A percentile compares a stretch with the other conserved stretches of the same genome.
phyloP scores from a whole-genome alignment of 1,140 invertebrate genomes.

The Parasteatoda tepidariorum region DNA sequence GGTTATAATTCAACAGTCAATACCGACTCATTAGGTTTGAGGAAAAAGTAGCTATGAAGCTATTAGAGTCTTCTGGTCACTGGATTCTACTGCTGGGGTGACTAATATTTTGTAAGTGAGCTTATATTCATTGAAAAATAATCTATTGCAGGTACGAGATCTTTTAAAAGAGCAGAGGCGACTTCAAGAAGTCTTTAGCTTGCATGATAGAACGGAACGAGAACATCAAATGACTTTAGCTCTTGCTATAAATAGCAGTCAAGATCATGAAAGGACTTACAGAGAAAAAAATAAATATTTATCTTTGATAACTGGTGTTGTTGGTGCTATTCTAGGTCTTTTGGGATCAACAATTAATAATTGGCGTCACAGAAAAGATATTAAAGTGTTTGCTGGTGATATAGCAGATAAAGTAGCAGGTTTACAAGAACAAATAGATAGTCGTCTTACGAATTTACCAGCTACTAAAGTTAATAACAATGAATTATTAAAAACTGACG shows the following conservation, averaged over 20 bases:
- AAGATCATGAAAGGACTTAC: conserved; percentile 47
- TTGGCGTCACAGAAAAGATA: conserved; percentile 45
- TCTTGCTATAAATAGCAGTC: conserved; percentile 40
- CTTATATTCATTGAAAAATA: too few relatives aligned
- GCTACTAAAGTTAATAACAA: not conserved
- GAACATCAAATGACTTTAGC: conserved; percentile 39
- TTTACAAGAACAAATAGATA: conserved; percentile 15
- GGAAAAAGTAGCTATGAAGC: too few relatives aligned
- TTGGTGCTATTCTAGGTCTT: conserved; percentile 33
- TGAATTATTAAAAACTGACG: not conserved
- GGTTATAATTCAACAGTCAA: too few relatives aligned
- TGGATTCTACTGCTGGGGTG: too few relatives aligned
- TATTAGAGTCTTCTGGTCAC: too few relatives aligned
- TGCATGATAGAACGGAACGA: conserved; percentile 29
- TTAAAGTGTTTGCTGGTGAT: conserved; percentile 24
- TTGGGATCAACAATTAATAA: conserved; percentile 38
- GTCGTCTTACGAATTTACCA: not conserved
- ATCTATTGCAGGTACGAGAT: conserved; percentile 37
- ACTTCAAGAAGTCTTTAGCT: not conserved
- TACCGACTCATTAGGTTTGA: too few relatives aligned
- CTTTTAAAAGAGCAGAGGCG: conserved; percentile 30
- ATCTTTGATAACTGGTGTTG: conserved; percentile 40
- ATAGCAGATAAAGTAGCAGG: conserved; percentile 20
- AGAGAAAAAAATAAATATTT: conserved; percentile 54
- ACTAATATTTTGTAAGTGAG: too few relatives aligned